Evolutionary conservation across 2,113 vertebrate species (phyloP).

Genomic region (Hymenochirus boettgeri): DNA sequence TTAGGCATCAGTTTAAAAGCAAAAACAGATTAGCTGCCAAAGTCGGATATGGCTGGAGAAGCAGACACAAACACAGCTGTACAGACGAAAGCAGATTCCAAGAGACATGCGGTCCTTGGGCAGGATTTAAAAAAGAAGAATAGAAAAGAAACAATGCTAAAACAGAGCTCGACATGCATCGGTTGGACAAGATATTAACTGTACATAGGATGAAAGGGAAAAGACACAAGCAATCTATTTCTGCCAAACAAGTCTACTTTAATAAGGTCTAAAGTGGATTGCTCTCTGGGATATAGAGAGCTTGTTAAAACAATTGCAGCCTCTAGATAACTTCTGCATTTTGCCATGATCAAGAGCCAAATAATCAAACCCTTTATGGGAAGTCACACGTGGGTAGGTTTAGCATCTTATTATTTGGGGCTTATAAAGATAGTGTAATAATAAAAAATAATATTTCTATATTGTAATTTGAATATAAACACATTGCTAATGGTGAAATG

Average conservation of each 20-base stretch:
- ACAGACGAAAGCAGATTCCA: constrained; percentile 4
- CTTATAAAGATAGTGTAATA: no score
- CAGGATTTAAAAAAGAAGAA: not conserved
- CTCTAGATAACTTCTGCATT: not conserved
- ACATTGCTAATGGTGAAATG: no score
- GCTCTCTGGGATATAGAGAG: not conserved
- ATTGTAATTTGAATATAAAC: no score
- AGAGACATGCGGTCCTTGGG: not conserved
- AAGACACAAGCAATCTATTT: not conserved
- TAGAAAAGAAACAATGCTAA: no score
- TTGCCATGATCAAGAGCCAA: no score
- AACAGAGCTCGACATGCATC: not conserved
- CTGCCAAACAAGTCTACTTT: not conserved
- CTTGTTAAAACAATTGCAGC: not conserved
- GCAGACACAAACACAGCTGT: constrained; percentile 11
- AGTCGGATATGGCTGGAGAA: not conserved
- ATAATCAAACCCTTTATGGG: no score
- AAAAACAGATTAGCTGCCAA: constrained; percentile 19
- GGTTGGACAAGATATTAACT: not conserved
- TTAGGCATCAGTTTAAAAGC: constrained; percentile 5
- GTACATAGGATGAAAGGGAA: not conserved
- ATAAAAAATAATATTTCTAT: no score
- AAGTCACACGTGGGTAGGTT: no score
- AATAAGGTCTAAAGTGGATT: not conserved
- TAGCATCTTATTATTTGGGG: no score